Conservation (phyloP, 2,113 vertebrate species). For the Mobula hypostoma region DNA sequence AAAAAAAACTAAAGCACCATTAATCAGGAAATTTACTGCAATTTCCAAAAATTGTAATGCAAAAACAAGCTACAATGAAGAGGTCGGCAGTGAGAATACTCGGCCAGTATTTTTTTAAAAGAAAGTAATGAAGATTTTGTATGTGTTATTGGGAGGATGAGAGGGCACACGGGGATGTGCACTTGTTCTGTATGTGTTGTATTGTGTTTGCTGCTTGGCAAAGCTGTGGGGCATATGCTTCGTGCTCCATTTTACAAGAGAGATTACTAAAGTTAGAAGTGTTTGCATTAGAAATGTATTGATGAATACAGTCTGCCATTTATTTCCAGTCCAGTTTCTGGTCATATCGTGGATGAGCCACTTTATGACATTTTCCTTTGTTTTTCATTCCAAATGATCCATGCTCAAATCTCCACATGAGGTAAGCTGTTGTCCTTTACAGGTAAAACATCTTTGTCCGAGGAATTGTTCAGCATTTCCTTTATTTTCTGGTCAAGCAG, state of each 20-base stretch:
- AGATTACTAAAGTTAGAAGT: conserved; percentile 30
- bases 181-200: no score
- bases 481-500: conserved; percentile 79
- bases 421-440: conserved; percentile 29
- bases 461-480: conserved; percentile 41
- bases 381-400: not conserved
- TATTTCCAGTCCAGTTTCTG: not conserved
- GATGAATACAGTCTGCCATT: not conserved
- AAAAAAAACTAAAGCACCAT: conserved; percentile 15
- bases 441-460: conserved; percentile 2
- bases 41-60: conserved; percentile 1
- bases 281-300: conserved; percentile 27
- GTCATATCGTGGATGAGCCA: not conserved
- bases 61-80: not conserved
- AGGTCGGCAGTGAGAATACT: not conserved
- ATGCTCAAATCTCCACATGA: not conserved
- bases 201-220: not conserved
- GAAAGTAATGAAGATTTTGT: no score
- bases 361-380: not conserved
- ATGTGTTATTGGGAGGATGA: no score
- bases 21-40: not conserved
- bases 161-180: no score
- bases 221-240: not conserved
- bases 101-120: no score
- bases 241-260: conserved; percentile 14